These are phyloP conservation scores for Sebastes ruberrimus DNA, from an alignment of 2,797 vertebrate species.

Conservation along the genomic window DNA sequence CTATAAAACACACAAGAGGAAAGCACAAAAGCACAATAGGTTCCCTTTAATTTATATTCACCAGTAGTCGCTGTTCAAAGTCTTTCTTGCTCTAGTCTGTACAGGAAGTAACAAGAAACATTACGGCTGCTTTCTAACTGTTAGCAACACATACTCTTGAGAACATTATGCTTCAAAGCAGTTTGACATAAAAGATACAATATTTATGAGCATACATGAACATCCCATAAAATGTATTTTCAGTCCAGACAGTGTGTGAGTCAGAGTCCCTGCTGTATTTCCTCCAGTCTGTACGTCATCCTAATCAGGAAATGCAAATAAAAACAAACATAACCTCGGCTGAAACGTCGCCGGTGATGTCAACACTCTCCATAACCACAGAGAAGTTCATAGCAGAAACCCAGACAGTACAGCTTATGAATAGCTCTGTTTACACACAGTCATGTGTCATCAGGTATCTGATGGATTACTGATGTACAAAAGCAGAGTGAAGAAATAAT, in stretches of 20 bases:
- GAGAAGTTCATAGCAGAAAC: not conserved
- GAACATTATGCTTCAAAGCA: not conserved
- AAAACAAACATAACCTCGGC: slow-evolving; percentile 21
- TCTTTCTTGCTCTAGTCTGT: not conserved
- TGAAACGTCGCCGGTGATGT: not conserved
- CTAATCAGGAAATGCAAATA: slow-evolving; percentile 15
- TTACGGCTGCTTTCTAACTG: not conserved
- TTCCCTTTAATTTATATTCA: not conserved
- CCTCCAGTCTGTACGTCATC: not conserved
- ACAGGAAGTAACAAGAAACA: not conserved
- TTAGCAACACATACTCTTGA: not conserved
- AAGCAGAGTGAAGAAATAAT: not conserved
- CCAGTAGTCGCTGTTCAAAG: not conserved
- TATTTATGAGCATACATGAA: not conserved
- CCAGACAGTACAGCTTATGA: not conserved
- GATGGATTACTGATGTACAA: not conserved
- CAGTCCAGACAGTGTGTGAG: not conserved
- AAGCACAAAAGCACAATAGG: too few relatives aligned
- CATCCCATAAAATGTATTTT: not conserved
- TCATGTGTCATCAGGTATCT: not conserved
- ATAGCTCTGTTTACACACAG: not conserved
- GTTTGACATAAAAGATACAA: not conserved
- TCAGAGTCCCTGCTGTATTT: not conserved
- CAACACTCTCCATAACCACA: slow-evolving; percentile 8
- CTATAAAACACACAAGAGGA: too few relatives aligned